Evolutionary conservation across 2,888 invertebrate genomes (phyloP), one percentile per base, ranked within the genome.

Genomic region (Amphipyra berbera): DNA sequence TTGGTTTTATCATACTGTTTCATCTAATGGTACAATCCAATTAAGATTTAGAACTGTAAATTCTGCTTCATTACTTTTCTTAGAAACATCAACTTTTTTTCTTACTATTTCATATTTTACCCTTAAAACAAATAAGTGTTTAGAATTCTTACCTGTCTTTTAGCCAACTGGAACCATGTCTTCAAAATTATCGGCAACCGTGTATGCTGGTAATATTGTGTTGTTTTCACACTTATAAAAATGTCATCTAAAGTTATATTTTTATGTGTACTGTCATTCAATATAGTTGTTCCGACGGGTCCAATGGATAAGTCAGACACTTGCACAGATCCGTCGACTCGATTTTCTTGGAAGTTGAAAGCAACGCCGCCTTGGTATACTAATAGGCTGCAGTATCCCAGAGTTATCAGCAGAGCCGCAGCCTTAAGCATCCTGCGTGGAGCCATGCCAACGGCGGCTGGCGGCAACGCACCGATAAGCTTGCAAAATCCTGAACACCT

Each of bases 141-240:
- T 46, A 12, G 12, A 56, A 27, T 63, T 59, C 77, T 95, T 95
- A 98, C 98, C 97, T 99, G 98, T 87, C 98, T 96, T 91, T 96
- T 97, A 54, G 98, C 99, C 86, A 98, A 95, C 90, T 97, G 97
- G 90, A 98, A 98, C 99, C 99, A 99, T 67, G 99, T 99, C 93
- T 97, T 97, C 89, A 99, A 95, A 85, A 99, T 97, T 73, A 98
- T 96, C 57, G 97, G 97, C 85, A 99, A 91, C 82, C 99, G 96
- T 54, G 97, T 96, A 76, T 96, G 95, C 90, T 99, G 98, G 94
- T 98, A 98, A 92, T 97, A 96, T 89, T 97, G 96, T 60, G 99
- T 98, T 70, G 99, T 99, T 95, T 99, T 99, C 59, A 99, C 98
- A 95, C 98, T 98, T 90, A 99, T 98, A 93, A 98, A 99, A 85